phyloP scores from a whole-genome alignment of 2,888 invertebrate species.

The Ditula angustiorana region DNA sequence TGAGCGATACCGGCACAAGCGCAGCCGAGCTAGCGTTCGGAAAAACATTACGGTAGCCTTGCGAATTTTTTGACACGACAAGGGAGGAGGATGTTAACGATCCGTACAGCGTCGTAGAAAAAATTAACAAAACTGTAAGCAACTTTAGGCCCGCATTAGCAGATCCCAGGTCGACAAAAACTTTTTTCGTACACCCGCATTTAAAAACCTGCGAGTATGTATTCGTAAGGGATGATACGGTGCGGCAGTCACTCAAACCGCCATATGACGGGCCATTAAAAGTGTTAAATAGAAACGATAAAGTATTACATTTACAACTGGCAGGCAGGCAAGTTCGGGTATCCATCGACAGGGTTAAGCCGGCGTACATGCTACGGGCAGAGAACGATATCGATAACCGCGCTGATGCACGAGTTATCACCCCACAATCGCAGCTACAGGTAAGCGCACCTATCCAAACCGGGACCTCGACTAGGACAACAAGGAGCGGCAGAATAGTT shows the following conservation, averaged over 20 bases:
- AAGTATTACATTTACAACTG: neutral
- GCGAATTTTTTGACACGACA: neutral
- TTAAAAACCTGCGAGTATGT: too few species aligned
- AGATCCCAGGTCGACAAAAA: neutral
- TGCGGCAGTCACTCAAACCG: neutral
- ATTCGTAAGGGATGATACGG: constrained; percentile 6
- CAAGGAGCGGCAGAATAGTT: too few species aligned
- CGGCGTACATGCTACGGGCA: neutral
- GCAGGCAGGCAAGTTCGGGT: neutral
- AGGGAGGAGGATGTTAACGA: neutral
- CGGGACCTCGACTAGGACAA: too few species aligned
- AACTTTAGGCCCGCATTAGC: neutral
- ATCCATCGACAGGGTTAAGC: constrained; percentile 14
- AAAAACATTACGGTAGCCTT: neutral
- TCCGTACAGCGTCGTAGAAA: neutral
- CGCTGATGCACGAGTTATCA: too few species aligned
- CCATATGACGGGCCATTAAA: constrained; percentile 2
- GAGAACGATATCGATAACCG: neutral
- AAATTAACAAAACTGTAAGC: neutral
- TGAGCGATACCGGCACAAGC: constrained; percentile 31
- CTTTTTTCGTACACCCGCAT: neutral
- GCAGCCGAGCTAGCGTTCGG: constrained; percentile 1
- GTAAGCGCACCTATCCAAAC: too few species aligned
- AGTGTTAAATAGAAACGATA: neutral
- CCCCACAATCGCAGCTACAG: too few species aligned